Percentiles rank a stretch among this genome's conserved stretches.
Conservation (phyloP, 2,888 invertebrate species). For the Drosophila formosana region DNA sequence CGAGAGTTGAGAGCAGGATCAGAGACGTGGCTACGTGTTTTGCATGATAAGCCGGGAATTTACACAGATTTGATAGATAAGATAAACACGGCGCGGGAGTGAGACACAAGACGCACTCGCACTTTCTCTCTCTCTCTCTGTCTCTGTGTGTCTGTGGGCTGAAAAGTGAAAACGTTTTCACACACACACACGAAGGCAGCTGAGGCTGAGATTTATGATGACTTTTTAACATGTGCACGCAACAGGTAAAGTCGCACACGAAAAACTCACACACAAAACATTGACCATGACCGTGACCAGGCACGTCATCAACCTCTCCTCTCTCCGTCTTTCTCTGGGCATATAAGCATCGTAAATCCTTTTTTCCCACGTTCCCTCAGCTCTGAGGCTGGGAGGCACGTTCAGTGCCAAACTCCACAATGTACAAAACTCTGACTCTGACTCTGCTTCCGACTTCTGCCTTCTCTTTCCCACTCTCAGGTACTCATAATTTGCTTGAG, state of each 20-base stretch:
- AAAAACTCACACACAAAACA: slow-evolving; percentile 7
- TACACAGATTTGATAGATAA: slow-evolving; percentile 76
- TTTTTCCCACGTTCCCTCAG: slow-evolving; percentile 73
- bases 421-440: not conserved
- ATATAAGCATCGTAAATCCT: slow-evolving; percentile 70
- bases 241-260: slow-evolving; percentile 68
- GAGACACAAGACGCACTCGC: slow-evolving; percentile 7
- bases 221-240: slow-evolving; percentile 75
- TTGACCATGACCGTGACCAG: slow-evolving; percentile 60
- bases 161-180: slow-evolving; percentile 67
- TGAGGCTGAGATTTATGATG: slow-evolving; percentile 75
- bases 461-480: slow-evolving; percentile 3
- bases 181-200: slow-evolving; percentile 2
- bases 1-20: slow-evolving; percentile 28
- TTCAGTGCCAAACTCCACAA: slow-evolving; percentile 37
- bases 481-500: slow-evolving; percentile 43
- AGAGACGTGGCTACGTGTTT: slow-evolving; percentile 72
- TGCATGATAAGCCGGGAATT: slow-evolving; percentile 81
- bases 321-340: not conserved
- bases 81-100: slow-evolving; percentile 43
- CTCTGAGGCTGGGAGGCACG: slow-evolving; percentile 57
- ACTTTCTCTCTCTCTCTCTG: not conserved
- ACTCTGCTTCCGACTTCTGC: not conserved
- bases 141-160: slow-evolving; percentile 8
- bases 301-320: slow-evolving; percentile 58